Evolutionary conservation across 2,113 vertebrate genomes (phyloP), one percentile per base, ranked within the genome.

Genomic region (Istiophorus platypterus): DNA sequence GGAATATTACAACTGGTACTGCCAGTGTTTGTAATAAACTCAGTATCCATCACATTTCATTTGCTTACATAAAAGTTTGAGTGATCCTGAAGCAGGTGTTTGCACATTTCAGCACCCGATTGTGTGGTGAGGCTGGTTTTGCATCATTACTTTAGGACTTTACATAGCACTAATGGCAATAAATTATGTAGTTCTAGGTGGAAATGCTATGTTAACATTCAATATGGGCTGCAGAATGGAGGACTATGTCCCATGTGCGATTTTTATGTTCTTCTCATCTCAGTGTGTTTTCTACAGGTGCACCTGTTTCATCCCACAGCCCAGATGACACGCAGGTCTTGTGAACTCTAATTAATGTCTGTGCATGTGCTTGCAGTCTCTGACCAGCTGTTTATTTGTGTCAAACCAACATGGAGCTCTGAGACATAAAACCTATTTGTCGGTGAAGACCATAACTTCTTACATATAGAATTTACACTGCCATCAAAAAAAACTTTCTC

Each of bases 81-180:
- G 52, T 49, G 75, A 76, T 76, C 45, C 51, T 27, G 31, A 24
- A 76, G 71, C 47, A 41, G 58, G 73, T 75, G 68, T 81, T 81
- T 17, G 18, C 24, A 59, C 1, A 80, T 84, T 85, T 85, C 75
- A 73, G 59, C 72, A 39, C 56, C 72, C 77, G 20, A 78, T 78
- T 34, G n/a, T n/a, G n/a, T n/a, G n/a, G n/a, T n/a, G n/a, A 71
- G 39, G 67, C 2, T 66, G 14, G 31, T 78, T 86, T 87, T 83
- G 49, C 71, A 69, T 80, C 27, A 64, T 51, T 11, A n/a, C 65
- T 63, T 75, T 2, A 47, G 51, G 31, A 47, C 42, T 74, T 84
- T 52, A 31, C 62, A 24, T 80, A 64, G 0, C 37, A 56, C 27
- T 62, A 2, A 27, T 7, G 57, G 24, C n/a, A 76, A 47, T 5